Conservation (phyloP, 2,888 invertebrate genomes). For the Diadromus collaris region DNA sequence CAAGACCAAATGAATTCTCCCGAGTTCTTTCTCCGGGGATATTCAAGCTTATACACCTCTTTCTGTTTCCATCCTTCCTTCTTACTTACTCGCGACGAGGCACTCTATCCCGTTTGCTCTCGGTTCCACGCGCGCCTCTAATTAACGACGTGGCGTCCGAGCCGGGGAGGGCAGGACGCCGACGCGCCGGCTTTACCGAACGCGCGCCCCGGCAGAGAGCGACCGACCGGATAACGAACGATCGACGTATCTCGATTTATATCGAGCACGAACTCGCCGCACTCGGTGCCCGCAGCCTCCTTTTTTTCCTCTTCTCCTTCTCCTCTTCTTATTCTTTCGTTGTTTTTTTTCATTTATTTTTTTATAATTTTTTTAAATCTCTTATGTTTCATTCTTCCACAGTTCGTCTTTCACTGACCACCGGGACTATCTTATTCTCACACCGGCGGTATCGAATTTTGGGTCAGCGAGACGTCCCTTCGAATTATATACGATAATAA, state of each 20-base stretch:
- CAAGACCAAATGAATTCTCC: conserved; percentile 69
- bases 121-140: conserved; percentile 66
- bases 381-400: conserved; percentile 19
- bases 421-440: conserved; percentile 41
- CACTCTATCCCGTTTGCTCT: conserved; percentile 5
- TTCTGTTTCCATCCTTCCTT: conserved; percentile 14
- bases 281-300: conserved; percentile 40
- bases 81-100: conserved; percentile 9
- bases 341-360: conserved; percentile 2
- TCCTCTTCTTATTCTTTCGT: conserved; percentile 13
- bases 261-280: conserved; percentile 61
- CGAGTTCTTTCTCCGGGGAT: conserved; percentile 54
- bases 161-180: conserved; percentile 52
- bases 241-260: conserved; percentile 66
- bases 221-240: conserved; percentile 64
- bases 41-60: conserved; percentile 4
- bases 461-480: conserved; percentile 64
- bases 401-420: conserved; percentile 44
- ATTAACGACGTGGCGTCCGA: conserved; percentile 71
- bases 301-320: conserved; percentile 13
- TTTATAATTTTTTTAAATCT: conserved; percentile 17
- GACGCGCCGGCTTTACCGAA: conserved; percentile 49
- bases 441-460: conserved; percentile 56
- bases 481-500: conserved; percentile 63
- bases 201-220: conserved; percentile 45